Conservation (phyloP, 92 coral and sea anemone genomes). For the Umimayanthus kanabou region DNA sequence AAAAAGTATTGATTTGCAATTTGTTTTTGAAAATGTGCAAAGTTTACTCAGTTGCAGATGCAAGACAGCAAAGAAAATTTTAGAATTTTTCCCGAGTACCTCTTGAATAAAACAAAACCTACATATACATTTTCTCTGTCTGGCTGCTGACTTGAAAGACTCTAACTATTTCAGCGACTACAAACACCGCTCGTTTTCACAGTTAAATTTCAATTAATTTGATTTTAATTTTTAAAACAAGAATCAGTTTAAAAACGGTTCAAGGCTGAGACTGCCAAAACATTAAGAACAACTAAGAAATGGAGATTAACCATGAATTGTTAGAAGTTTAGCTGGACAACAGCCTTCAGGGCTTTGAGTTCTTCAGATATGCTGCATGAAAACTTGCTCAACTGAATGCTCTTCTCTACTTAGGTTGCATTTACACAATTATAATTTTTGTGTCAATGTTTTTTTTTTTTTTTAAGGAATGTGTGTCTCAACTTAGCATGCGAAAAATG, state of each 20-base stretch:
- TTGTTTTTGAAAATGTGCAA: conserved; percentile 4
- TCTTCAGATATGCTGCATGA: not conserved
- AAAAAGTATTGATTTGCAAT: conserved; percentile 6
- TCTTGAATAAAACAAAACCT: conserved; percentile 1
- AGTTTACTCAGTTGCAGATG: not conserved
- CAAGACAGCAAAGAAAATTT: not conserved
- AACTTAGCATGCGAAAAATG: conserved; percentile 35
- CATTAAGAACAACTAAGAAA: not conserved
- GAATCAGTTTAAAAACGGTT: not conserved
- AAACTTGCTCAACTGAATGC: not conserved
- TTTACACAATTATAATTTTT: conserved; percentile 14
- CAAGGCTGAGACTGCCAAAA: conserved; percentile 4
- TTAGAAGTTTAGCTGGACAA: not conserved
- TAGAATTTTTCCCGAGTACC: conserved; percentile 1
- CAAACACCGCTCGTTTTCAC: not conserved
- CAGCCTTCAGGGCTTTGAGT: not conserved
- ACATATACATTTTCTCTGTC: not conserved
- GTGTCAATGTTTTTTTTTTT: conserved; percentile 5
- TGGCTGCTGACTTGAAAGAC: conserved; percentile 7
- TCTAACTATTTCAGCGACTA: not conserved
- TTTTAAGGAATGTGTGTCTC: conserved; percentile 31
- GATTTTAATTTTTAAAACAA: not conserved
- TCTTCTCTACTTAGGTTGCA: not conserved
- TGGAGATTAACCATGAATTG: not conserved
- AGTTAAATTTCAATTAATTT: not conserved